Evolutionary conservation across 2,888 invertebrate genomes (phyloP), one percentile per base, ranked within the genome.

Genomic region (Syrphus vitripennis): DNA sequence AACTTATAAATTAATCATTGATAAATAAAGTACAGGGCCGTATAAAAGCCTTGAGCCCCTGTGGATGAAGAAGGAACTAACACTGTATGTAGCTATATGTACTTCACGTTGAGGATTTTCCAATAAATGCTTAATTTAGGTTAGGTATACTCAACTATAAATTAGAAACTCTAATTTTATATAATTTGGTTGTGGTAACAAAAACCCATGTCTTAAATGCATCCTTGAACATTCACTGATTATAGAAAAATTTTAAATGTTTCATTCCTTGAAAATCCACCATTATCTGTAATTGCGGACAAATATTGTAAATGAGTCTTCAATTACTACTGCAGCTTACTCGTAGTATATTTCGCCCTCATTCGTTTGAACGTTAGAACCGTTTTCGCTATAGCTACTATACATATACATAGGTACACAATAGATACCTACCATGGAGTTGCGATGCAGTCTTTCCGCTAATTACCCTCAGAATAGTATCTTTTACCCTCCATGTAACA

Each of bases 371-470:
- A 80, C 65, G 29, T n/a, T 6, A 9, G 50, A 80, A 76, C 59
- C 16, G 67, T 69, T 61, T 63, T 74, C 9, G 10, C 10, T 10
- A 34, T 34, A 34, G 3, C 24, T 14, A 14, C 6, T 14, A 7
- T 34, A 34, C 7, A 9, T 34, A 34, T 10, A 10, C 34, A 3
- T 34, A 34, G 9, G 1, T 74, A 80, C 37, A 71, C 71, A 57
- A 29, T 55, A 55, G 55, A 29, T 57, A n/a, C 34, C 1, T 14
- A 45, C 61, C 42, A 40, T 65, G 26, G 57, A 76, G 61, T 67
- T 55, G 71, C 72, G 57, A 84, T 84, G 84, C 81, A 84, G 84
- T 72, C 67, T 72, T 77, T 84, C 81, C 72, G 81, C 81, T 84
- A 84, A 84, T 84, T 84, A 77, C 84, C 81, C 67, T 77, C 55